Percentiles rank a stretch among this genome's conserved stretches.
Evolutionary conservation across 2,797 vertebrate genomes (phyloP).

Genomic region (Pitangus sulphuratus): DNA sequence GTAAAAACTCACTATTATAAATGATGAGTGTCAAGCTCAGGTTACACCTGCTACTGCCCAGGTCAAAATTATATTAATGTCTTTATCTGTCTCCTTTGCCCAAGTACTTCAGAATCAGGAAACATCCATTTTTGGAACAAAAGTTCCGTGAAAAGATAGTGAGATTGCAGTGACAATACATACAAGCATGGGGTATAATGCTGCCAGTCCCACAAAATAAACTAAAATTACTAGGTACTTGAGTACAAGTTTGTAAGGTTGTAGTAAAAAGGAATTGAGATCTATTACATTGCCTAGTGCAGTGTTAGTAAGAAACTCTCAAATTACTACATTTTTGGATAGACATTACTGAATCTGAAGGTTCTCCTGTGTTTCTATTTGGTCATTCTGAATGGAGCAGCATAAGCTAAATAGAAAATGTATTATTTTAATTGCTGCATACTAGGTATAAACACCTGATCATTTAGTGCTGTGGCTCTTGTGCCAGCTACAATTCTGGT

Average conservation of each 20-base stretch:
- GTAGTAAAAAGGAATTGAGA: not conserved
- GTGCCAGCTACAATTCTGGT: not conserved
- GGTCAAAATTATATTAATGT: constrained; percentile 69
- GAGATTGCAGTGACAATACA: not conserved
- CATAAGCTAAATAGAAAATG: not conserved
- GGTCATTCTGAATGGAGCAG: not conserved
- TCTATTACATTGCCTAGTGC: not conserved
- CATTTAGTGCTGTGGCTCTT: not conserved
- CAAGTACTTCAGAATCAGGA: constrained; percentile 21
- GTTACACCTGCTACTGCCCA: constrained; percentile 47
- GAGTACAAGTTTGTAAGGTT: not conserved
- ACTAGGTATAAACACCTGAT: not conserved
- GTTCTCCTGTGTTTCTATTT: not conserved
- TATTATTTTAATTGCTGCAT: not conserved
- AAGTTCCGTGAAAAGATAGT: not conserved
- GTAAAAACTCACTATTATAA: constrained; percentile 65
- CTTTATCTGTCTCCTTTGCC: constrained; percentile 54
- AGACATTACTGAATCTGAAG: not conserved
- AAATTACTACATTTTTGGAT: not conserved
- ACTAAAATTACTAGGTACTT: not conserved
- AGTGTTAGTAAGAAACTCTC: not conserved
- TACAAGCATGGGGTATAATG: not conserved
- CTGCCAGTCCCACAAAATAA: not conserved
- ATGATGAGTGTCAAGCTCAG: constrained; percentile 57
- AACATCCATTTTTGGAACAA: not conserved